Evolutionary conservation across 2,113 vertebrate genomes (phyloP), one percentile per base, ranked within the genome.

Genomic region (Protomyctophum bolini): DNA sequence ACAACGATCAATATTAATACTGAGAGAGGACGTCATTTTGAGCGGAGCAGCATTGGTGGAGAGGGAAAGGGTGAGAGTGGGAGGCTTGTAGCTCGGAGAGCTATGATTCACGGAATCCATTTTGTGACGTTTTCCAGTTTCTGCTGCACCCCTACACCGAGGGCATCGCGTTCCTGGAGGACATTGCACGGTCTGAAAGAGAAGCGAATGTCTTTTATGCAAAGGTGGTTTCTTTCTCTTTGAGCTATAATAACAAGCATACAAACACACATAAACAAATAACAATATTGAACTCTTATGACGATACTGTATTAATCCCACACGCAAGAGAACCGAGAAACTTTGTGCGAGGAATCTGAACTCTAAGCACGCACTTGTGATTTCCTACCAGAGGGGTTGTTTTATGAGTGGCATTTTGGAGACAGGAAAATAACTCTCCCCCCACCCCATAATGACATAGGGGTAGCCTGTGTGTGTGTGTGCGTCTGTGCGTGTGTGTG

Each of bases 201-300:
- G 78, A 89, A 90, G 89, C 90, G 85, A 93, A 88, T 89, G 86
- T 90, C 89, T 91, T 91, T 85, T 95, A 95, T 92, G 93, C 95
- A 96, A 96, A 94, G 92, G 93, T 88, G 59, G 67, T 64, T 51
- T 75, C 52, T 76, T 79, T 90, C 85, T 91, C 82, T 82, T 83
- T 87, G 41, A 91, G 86, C 90, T 21, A 89, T 88, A 78, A 90
- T 92, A 93, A 90, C 68, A 89, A 81, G 86, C 14, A 58, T 28
- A 59, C 52, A 70, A 81, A 62, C 58, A 48, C 41, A 72, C 45
- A 73, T 47, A 69, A 72, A 73, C 62, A 66, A 62, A 70, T 46
- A n/a, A 63, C 47, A 7, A 69, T 59, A 59, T 10, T 51, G 63
- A 85, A 85, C 77, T 86, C 52, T 41, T 70, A 73, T 14, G 58